phyloP scores from a whole-genome alignment of 2,797 vertebrate genomes.

The Lithobates sylvaticus region DNA sequence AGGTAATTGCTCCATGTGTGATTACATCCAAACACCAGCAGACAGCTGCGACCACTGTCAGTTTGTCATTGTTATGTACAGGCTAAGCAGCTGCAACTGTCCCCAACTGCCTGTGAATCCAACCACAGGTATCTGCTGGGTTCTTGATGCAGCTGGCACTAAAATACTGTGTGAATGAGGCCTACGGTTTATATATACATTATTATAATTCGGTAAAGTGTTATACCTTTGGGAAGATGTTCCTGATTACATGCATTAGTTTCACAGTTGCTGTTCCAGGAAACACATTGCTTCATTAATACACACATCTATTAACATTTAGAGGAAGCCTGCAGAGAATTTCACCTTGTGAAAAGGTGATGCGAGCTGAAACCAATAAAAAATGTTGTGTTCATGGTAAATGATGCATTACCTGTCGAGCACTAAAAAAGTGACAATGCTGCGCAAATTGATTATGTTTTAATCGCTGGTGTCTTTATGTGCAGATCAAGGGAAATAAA shows the following conservation, averaged over 20 bases:
- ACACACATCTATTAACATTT: not conserved
- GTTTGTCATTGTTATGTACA: too few species aligned
- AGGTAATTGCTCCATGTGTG: too few species aligned
- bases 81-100: too few species aligned
- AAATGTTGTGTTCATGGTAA: constrained; percentile 16
- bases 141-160: too few species aligned
- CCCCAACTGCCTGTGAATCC: too few species aligned
- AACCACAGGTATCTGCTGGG: too few species aligned
- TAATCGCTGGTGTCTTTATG: constrained; percentile 28
- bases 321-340: not conserved
- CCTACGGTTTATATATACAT: too few species aligned
- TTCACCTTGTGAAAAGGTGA: constrained; percentile 30
- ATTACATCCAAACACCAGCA: too few species aligned
- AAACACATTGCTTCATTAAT: not conserved
- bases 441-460: constrained; percentile 11
- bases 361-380: not conserved
- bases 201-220: too few species aligned
- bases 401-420: not conserved
- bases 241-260: not conserved
- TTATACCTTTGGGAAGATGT: not conserved
- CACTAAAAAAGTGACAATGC: constrained; percentile 17
- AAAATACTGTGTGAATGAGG: too few species aligned
- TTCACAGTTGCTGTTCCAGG: not conserved
- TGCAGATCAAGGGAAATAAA: not conserved
- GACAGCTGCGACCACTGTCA: too few species aligned